Base-by-base conservation (phyloP, 2,113 vertebrate species). In the Sporophila hypoxantha region DNA sequence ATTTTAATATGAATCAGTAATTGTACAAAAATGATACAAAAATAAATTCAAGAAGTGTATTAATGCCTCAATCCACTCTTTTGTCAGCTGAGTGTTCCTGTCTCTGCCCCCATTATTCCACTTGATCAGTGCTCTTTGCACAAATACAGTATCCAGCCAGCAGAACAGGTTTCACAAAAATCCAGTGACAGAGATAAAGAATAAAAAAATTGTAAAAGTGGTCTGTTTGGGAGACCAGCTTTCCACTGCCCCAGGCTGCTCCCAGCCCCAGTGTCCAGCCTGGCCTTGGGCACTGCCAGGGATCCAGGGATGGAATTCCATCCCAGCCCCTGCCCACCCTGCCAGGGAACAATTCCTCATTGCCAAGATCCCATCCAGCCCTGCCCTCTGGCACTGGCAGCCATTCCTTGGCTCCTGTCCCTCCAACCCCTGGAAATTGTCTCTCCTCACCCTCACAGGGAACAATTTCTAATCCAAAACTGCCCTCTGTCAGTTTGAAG, bases 301-400 rank as follows among this genome's bases (percentile, higher is more conserved):
- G 57, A 49, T 71, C 27, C 64, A 47, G 74, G 41, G 34, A 47
- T 56, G 44, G 41, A 18, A 42, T 18, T 18, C 41, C 17, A 18
- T 42, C 8, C 41, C 41, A 42, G 41, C 17, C 46, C 46, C 46
- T 71, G n/a, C 37, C 47, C 65, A 22, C 57, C 65, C 57, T 78
- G 9, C 2, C 57, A 71, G 66, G 30, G 42, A 71, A 22, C 9
- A 71, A 71, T 64, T 55, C 19, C 75, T 64, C 5, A 36, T 17
- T 36, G 27, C 71, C 71, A 1, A 19, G 0, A 11, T 47, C 42
- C 53, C 69, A 68, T 0, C 55, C 20, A 5, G 3, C 13, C 29
- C n/a, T 68, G 46, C 18, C 62, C 46, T 76, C 37, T 44, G 37
- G 30, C 50, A 32, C 8, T 52, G 47, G 66, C 1, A 55, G 68